Conservation (phyloP, 92 coral and sea anemone genomes). For the Galaxea fascicularis region DNA sequence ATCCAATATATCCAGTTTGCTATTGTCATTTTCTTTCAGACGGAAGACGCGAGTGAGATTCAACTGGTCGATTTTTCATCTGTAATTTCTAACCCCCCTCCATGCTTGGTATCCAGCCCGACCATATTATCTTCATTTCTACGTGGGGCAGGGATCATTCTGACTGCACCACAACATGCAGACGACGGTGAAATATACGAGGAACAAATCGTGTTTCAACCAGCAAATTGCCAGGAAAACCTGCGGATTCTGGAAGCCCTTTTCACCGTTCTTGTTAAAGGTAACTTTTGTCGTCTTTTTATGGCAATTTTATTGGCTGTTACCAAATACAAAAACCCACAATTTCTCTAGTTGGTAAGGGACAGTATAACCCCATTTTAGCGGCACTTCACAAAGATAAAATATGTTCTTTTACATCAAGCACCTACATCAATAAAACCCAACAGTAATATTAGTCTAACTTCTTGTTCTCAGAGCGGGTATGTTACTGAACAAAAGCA, state of each 20-base stretch:
- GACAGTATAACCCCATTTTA: too few species aligned
- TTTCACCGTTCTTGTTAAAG: conserved; percentile 74
- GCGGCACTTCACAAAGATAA: too few species aligned
- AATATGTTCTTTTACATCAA: too few species aligned
- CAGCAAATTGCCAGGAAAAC: conserved; percentile 79
- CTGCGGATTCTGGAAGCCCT: conserved; percentile 73
- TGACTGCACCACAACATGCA: conserved; percentile 65
- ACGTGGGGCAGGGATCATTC: conserved; percentile 78
- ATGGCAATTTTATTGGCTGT: background rate
- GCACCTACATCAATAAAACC: too few species aligned
- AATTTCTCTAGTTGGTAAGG: too few species aligned
- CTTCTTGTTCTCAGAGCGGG: too few species aligned
- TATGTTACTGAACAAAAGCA: too few species aligned
- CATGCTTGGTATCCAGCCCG: conserved; percentile 58
- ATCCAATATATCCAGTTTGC: background rate
- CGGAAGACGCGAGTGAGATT: conserved; percentile 69
- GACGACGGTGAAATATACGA: conserved; percentile 80
- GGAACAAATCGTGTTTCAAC: conserved; percentile 83
- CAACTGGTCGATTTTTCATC: conserved; percentile 81
- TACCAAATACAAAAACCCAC: too few species aligned
- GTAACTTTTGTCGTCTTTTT: conserved; percentile 10
- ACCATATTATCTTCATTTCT: conserved; percentile 71
- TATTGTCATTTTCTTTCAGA: conserved; percentile 44
- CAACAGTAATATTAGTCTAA: too few species aligned
- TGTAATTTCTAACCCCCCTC: conserved; percentile 71